Percentiles rank a stretch among this genome's conserved stretches.
These are phyloP conservation scores for Litoditis marina DNA, from an alignment of 2,888 invertebrate genomes.

Conservation along the genomic window DNA sequence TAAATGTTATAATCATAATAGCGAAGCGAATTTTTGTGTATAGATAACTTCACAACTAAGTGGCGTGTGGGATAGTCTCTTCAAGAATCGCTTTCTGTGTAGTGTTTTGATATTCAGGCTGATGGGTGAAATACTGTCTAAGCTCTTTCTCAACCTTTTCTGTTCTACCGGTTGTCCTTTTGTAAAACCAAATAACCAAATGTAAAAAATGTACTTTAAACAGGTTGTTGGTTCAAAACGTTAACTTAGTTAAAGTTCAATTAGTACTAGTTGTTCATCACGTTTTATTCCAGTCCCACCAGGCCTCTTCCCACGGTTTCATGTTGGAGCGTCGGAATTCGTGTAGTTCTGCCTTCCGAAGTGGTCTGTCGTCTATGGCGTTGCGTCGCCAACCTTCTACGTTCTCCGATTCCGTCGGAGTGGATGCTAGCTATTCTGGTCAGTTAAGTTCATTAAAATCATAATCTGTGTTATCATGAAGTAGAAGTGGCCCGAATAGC, in stretches of 20 bases:
- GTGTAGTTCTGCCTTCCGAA: constrained; percentile 38
- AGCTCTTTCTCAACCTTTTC: background rate
- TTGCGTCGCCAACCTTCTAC: constrained; percentile 63
- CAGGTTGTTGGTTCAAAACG: too few relatives aligned
- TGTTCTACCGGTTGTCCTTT: too few relatives aligned
- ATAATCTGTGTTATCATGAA: background rate
- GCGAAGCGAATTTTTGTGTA: too few relatives aligned
- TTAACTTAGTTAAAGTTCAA: too few relatives aligned
- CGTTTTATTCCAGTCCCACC: background rate
- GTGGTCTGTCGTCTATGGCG: constrained; percentile 62
- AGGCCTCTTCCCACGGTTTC: background rate
- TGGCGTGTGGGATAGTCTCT: too few relatives aligned
- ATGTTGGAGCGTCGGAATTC: constrained; percentile 35
- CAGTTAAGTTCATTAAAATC: constrained; percentile 2
- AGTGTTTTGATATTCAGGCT: constrained; percentile 66
- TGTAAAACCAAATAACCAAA: too few relatives aligned
- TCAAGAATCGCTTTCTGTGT: too few relatives aligned
- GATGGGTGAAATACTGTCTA: constrained; percentile 73
- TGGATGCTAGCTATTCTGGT: constrained; percentile 40
- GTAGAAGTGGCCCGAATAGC: background rate
- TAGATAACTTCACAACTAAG: too few relatives aligned
- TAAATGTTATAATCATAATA: too few relatives aligned
- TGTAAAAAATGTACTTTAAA: too few relatives aligned
- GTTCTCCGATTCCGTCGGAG: constrained; percentile 40
- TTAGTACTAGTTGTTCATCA: background rate